A percentile compares a stretch with the other conserved stretches of the same genome.
phyloP scores from a whole-genome alignment of 2,113 vertebrate genomes.

The Brienomyrus longianalis region DNA sequence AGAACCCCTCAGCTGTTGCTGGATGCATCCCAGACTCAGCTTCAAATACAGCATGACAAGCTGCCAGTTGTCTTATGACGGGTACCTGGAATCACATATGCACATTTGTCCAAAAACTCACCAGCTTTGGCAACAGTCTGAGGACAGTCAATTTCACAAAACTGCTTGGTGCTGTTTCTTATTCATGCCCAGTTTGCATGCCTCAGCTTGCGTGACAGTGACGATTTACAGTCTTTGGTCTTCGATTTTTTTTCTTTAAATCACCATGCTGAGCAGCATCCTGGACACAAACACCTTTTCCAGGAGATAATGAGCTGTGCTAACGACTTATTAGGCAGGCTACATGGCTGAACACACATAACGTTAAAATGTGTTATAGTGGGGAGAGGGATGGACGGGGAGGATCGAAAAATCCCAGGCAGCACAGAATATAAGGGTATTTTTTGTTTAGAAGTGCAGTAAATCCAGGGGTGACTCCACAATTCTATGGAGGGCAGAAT shows the following conservation, averaged over 20 bases:
- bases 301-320: not conserved
- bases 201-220: not conserved
- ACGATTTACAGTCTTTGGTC: not conserved
- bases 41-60: not conserved
- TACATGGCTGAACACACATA: not conserved
- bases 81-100: not conserved
- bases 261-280: not conserved
- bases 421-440: not conserved
- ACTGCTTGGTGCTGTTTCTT: not conserved
- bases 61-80: not conserved
- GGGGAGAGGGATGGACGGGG: not conserved
- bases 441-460: not conserved
- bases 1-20: not conserved
- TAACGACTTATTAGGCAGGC: not conserved
- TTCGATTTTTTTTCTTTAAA: not conserved
- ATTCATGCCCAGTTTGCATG: not conserved
- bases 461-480: not conserved
- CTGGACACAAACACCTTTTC: constrained; percentile 2
- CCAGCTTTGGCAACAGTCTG: not conserved
- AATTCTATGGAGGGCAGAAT: not conserved
- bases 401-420: not conserved
- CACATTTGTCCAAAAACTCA: not conserved
- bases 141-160: not conserved
- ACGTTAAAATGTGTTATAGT: not conserved
- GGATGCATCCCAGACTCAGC: not conserved